Evolutionary conservation across 2,888 invertebrate species (phyloP), one percentile per base, ranked within the genome.

Genomic region (Thera obeliscata): DNA sequence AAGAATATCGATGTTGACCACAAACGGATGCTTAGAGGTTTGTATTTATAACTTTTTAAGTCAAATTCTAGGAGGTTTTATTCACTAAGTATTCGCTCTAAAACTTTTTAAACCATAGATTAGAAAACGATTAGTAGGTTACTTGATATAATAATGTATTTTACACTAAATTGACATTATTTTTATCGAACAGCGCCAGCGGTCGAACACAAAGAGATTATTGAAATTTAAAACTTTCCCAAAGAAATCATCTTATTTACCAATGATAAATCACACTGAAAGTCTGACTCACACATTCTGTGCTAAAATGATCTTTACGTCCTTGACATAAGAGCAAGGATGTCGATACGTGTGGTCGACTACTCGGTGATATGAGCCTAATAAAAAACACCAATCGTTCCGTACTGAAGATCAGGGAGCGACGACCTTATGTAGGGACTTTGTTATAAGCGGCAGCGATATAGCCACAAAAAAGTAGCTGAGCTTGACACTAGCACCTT

Each of bases 371-470:
- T 81, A 86, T 84, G 79, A 77, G 82, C 75, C 81, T 82, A 87
- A 89, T 88, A 87, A 91, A 89, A 89, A 88, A 87, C 87, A 82
- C 80, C 87, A 85, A 87, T 87, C 88, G 88, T 87, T 88, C 85
- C 86, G 87, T 85, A 80, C 89, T 83, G 82, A 91, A 91, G 93
- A 91, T 91, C 87, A 84, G 88, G 84, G 92, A 82, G 87, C 91
- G 91, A 82, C 88, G 91, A 93, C 91, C 93, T 86, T 83, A 77
- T 56, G 49, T 64, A 61, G 71, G 81, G 82, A 7, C 1, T 66
- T 74, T 75, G 67, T 49, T 7, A 80, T 48, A 74, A 67, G 79
- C 73, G 66, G 38, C 9, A 73, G 84, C 84, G 86, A 59, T 59
- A 9, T 9, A 46, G 5, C 41, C 5, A 7, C 41, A 7, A 41